Conservation (phyloP, 2,113 vertebrate genomes). For the Smithornis capensis region DNA sequence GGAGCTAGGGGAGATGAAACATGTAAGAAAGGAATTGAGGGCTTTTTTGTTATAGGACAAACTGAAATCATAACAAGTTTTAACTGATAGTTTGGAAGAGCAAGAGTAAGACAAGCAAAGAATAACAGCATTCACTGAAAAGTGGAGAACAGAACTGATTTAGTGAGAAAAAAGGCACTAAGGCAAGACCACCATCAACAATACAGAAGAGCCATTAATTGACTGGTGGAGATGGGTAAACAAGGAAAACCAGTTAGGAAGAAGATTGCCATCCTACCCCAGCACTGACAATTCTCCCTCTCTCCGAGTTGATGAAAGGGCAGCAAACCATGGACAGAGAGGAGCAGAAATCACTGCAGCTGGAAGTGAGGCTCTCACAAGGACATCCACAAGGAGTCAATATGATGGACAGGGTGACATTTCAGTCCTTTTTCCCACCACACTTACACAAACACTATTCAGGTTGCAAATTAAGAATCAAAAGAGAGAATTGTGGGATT, state of each 20-base stretch:
- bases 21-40: background rate
- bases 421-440: background rate
- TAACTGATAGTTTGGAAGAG: background rate
- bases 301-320: background rate
- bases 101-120: background rate
- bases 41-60: background rate
- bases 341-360: background rate
- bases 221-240: background rate
- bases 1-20: background rate
- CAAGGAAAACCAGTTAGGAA: background rate
- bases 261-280: background rate
- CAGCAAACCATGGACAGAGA: background rate
- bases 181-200: background rate
- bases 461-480: background rate
- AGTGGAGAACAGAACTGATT: background rate
- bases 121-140: background rate
- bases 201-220: background rate
- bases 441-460: background rate
- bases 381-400: too few relatives aligned
- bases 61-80: background rate
- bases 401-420: background rate
- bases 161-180: background rate
- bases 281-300: background rate
- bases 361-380: background rate
- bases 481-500: background rate